phyloP scores from a whole-genome alignment of 2,113 vertebrate genomes.

The Microcebus jonahi region DNA sequence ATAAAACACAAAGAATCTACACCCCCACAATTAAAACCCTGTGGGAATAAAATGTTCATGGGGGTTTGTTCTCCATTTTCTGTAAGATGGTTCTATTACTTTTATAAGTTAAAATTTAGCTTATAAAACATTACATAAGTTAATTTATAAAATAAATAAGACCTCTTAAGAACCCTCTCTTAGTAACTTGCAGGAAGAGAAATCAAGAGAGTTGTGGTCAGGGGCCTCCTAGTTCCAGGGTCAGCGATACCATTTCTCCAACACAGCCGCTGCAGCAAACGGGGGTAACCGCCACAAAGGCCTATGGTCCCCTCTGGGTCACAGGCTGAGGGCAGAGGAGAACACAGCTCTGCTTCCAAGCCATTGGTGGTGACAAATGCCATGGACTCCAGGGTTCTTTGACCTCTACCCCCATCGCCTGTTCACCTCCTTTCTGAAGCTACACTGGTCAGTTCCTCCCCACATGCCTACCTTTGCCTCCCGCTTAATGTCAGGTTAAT shows the following conservation, averaged over 20 bases:
- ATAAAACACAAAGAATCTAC: not conserved
- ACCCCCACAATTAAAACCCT: not conserved
- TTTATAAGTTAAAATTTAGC: not conserved
- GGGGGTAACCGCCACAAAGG: not conserved
- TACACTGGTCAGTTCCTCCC: not conserved
- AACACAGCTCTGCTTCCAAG: not conserved
- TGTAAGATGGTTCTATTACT: not conserved
- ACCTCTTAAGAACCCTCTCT: not conserved
- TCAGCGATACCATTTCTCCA: not conserved
- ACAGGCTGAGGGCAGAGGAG: not conserved
- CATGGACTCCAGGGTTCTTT: not conserved
- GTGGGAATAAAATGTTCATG: not conserved
- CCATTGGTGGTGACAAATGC: not conserved
- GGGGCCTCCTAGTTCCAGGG: not conserved
- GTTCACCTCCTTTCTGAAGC: not conserved
- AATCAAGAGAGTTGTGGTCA: not conserved
- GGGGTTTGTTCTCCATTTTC: not conserved
- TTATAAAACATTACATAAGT: not conserved
- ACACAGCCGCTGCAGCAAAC: not conserved
- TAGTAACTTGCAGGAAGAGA: not conserved
- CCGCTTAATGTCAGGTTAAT: not conserved
- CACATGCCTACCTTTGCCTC: not conserved
- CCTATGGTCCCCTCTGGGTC: not conserved
- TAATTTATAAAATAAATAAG: not conserved
- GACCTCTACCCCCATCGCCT: not conserved